Evolutionary conservation across 2,888 invertebrate genomes (phyloP).

Genomic region (Baccha elongata): DNA sequence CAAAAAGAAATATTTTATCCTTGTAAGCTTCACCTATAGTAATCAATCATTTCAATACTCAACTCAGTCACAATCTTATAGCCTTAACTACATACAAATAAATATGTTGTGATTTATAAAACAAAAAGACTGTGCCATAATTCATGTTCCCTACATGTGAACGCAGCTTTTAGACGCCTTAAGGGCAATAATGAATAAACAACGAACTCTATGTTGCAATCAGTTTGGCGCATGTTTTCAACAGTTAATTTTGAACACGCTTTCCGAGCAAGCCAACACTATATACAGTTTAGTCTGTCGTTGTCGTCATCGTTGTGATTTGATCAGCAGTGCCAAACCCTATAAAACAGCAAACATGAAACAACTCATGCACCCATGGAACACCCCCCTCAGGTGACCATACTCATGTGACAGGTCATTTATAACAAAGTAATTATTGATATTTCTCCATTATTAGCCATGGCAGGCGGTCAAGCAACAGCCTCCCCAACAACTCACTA

Average conservation of each 20-base stretch:
- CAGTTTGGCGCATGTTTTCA: slow-evolving; percentile 71
- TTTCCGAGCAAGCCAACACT: slow-evolving; percentile 63
- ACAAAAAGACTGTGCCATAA: slow-evolving; percentile 40
- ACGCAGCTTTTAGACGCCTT: slow-evolving; percentile 58
- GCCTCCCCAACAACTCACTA: slow-evolving; percentile 11
- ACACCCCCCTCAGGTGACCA: slow-evolving; percentile 55
- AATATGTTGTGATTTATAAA: not conserved
- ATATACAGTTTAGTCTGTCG: slow-evolving; percentile 39
- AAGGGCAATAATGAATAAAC: slow-evolving; percentile 64
- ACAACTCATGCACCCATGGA: slow-evolving; percentile 27
- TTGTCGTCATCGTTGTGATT: slow-evolving; percentile 50
- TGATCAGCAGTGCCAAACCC: slow-evolving; percentile 48
- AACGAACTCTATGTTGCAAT: slow-evolving; percentile 67
- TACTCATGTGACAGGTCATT: slow-evolving; percentile 72
- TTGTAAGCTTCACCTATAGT: not conserved
- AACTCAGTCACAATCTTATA: not conserved
- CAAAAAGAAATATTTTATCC: not conserved
- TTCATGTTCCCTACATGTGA: slow-evolving; percentile 53
- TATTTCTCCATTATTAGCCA: slow-evolving; percentile 70
- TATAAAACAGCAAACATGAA: slow-evolving; percentile 14
- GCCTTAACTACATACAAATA: not conserved
- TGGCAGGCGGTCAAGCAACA: slow-evolving; percentile 60
- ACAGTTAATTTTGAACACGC: slow-evolving; percentile 71
- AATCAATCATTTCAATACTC: not conserved
- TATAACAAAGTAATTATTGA: slow-evolving; percentile 74